Conservation (phyloP, 1,140 invertebrate genomes). For the Cherax quadricarinatus region DNA sequence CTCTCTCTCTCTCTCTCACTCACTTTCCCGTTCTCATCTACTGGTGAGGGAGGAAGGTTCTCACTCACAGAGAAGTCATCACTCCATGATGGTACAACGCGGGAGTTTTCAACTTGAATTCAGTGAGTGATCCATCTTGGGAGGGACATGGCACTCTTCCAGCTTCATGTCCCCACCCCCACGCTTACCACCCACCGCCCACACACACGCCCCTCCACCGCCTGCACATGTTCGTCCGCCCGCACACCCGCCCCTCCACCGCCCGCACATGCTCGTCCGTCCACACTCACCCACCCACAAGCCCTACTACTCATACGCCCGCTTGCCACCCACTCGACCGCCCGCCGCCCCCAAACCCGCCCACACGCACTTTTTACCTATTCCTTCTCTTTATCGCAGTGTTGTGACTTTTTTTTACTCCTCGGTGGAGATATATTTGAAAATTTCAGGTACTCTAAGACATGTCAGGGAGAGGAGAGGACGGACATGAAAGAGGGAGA, state of each 20-base stretch:
- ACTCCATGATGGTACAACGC: conserved; percentile 62
- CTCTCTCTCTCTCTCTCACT: background rate
- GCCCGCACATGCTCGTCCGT: too few relatives aligned
- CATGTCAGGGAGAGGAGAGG: background rate
- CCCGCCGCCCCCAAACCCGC: too few relatives aligned
- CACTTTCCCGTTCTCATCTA: background rate
- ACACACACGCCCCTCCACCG: too few relatives aligned
- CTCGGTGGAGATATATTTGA: background rate
- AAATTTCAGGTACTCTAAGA: background rate
- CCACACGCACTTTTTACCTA: conserved; percentile 19
- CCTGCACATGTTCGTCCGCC: too few relatives aligned
- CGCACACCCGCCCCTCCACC: too few relatives aligned
- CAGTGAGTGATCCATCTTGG: conserved; percentile 67
- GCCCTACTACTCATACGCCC: too few relatives aligned
- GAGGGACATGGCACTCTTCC: conserved; percentile 62
- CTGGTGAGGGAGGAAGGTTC: conserved; percentile 4
- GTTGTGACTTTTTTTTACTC: background rate
- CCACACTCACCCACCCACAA: background rate
- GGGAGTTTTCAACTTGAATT: conserved; percentile 70
- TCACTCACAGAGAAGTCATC: conserved; percentile 60
- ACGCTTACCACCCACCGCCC: background rate
- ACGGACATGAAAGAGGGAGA: too few relatives aligned
- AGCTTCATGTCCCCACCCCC: conserved; percentile 53
- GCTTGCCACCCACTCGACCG: background rate
- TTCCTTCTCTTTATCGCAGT: conserved; percentile 24